A percentile compares a stretch with the other conserved stretches of the same genome.
Evolutionary conservation across 2,888 invertebrate species (phyloP).

Genomic region (Poecilobothrus nobilitatus): DNA sequence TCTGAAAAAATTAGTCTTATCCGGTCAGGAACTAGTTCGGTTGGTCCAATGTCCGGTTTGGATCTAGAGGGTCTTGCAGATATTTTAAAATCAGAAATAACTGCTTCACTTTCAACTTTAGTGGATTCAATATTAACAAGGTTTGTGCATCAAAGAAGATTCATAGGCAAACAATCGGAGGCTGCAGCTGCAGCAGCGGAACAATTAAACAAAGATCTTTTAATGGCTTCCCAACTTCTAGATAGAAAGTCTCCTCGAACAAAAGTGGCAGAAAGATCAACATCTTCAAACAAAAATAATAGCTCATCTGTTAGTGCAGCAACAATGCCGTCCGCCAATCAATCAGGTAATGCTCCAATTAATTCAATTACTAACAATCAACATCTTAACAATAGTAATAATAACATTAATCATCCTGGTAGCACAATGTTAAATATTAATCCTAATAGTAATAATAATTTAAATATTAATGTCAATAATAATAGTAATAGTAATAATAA

Average conservation of each 20-base stretch:
- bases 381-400: constrained; percentile 29
- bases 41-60: constrained; percentile 61
- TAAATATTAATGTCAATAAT: constrained; percentile 14
- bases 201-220: constrained; percentile 74
- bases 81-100: constrained; percentile 81
- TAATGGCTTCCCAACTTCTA: constrained; percentile 71
- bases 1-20: constrained; percentile 71
- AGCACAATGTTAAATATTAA: constrained; percentile 27
- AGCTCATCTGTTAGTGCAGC: constrained; percentile 26
- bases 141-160: constrained; percentile 72
- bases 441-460: constrained; percentile 21
- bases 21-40: constrained; percentile 58
- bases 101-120: constrained; percentile 69
- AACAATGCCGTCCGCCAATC: constrained; percentile 35
- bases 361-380: constrained; percentile 38
- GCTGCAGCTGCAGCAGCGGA: constrained; percentile 73
- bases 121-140: constrained; percentile 83
- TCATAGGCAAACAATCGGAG: constrained; percentile 66
- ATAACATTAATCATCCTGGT: constrained; percentile 39
- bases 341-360: constrained; percentile 44
- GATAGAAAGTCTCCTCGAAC: constrained; percentile 74
- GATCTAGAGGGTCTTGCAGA: constrained; percentile 87
- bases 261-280: constrained; percentile 38
- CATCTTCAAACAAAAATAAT: constrained; percentile 18
- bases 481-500: neutral